phyloP scores from a whole-genome alignment of 2,888 invertebrate species.

The Tyria jacobaeae region DNA sequence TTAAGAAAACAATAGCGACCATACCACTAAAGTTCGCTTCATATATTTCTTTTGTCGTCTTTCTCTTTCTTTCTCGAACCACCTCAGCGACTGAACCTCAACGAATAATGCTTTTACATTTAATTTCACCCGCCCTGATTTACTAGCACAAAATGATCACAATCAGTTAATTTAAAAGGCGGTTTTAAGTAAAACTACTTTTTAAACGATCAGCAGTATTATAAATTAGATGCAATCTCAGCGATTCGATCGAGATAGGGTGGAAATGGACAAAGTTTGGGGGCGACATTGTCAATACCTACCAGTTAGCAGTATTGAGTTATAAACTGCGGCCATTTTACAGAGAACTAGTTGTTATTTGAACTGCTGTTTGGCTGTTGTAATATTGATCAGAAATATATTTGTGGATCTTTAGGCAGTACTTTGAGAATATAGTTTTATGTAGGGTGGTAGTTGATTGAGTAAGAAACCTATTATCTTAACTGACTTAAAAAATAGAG shows the following conservation, averaged over 20 bases:
- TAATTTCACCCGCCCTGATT: constrained; percentile 6
- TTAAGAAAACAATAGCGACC: too few species aligned
- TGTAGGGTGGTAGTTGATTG: background rate
- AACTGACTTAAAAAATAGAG: too few species aligned
- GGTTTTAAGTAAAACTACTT: constrained; percentile 32
- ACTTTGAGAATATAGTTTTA: background rate
- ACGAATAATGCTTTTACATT: background rate
- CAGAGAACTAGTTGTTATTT: constrained; percentile 13
- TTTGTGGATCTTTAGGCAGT: background rate
- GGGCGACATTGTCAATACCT: constrained; percentile 23
- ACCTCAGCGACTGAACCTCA: background rate
- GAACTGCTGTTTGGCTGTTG: constrained; percentile 10
- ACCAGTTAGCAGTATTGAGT: constrained; percentile 7
- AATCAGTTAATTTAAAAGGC: constrained; percentile 21
- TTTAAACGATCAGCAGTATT: constrained; percentile 39
- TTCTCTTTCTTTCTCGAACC: too few species aligned
- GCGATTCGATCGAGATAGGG: constrained; percentile 42
- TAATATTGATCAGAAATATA: constrained; percentile 1
- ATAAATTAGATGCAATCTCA: constrained; percentile 51
- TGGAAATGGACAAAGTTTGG: constrained; percentile 37
- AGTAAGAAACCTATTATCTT: too few species aligned
- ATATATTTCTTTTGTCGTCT: background rate
- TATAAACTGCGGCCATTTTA: constrained; percentile 2
- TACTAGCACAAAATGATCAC: constrained; percentile 14
- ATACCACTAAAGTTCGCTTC: too few species aligned